Percentiles rank a stretch among this genome's conserved stretches.
Conservation (phyloP, 2,113 vertebrate species). For the Phylloscopus trochilus region DNA sequence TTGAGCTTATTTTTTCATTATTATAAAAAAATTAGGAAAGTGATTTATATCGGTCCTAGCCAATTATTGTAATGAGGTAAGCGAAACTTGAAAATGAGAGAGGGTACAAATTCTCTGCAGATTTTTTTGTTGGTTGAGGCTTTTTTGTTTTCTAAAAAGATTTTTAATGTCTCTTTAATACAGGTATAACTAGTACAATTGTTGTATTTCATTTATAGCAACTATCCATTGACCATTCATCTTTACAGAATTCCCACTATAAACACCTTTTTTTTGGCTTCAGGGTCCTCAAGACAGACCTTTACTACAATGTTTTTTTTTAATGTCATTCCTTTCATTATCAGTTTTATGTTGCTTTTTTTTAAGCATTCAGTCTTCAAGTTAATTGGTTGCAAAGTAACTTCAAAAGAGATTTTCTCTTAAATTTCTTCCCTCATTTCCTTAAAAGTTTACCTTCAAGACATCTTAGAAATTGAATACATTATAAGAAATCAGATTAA, state of each 20-base stretch:
- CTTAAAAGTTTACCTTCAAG: neutral
- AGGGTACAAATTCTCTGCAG: neutral
- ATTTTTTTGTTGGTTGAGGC: neutral
- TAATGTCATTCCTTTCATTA: neutral
- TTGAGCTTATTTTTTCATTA: neutral
- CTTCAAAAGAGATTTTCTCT: neutral
- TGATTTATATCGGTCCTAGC: neutral
- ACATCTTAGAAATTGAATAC: neutral
- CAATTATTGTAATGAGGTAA: neutral
- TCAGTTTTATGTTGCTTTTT: neutral
- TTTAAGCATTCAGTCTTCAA: neutral
- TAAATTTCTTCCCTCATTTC: neutral
- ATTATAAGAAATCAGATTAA: neutral
- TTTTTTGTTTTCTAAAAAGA: neutral
- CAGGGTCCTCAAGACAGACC: neutral
- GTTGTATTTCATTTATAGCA: neutral
- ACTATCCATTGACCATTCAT: neutral
- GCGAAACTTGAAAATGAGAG: neutral
- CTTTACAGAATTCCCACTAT: neutral
- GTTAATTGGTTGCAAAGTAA: neutral
- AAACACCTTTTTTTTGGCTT: neutral
- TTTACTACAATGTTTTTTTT: neutral
- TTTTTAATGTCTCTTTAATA: neutral
- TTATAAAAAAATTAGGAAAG: neutral
- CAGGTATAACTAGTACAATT: neutral